A percentile compares a stretch with the other conserved stretches of the same genome.
phyloP scores from a whole-genome alignment of 2,113 vertebrate species.

The Mormyrus lacerda region DNA sequence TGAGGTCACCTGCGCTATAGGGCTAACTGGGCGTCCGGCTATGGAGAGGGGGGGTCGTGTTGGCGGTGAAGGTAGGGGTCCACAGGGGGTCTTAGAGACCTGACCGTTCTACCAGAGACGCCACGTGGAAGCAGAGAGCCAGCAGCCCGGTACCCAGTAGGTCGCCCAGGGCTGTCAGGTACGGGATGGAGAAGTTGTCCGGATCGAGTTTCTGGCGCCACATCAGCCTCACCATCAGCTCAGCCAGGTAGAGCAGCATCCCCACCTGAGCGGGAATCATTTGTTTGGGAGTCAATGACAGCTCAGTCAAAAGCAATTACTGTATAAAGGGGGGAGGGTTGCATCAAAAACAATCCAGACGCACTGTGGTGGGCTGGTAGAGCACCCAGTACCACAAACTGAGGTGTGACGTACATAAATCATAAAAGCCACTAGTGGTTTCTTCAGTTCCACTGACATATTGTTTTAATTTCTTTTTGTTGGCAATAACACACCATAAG shows the following conservation, averaged over 20 bases:
- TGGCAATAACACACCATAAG: not conserved
- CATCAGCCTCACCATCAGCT: constrained; percentile 75
- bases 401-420: not conserved
- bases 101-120: constrained; percentile 42
- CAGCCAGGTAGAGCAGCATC: constrained; percentile 82
- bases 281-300: not conserved
- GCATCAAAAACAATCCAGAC: not conserved
- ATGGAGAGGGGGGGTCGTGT: not conserved
- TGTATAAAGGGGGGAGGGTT: not conserved
- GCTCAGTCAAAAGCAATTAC: not conserved
- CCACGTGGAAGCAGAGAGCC: constrained; percentile 71
- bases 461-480: not conserved
- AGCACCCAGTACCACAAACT: not conserved
- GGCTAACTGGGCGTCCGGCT: no score
- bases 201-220: constrained; percentile 85
- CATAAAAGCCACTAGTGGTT: not conserved
- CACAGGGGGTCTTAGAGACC: constrained; percentile 36
- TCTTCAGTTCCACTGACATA: not conserved
- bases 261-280: constrained; percentile 62
- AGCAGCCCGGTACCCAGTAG: constrained; percentile 86
- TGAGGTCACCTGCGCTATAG: not conserved
- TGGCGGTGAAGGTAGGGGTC: not conserved
- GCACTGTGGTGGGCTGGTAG: not conserved
- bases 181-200: constrained; percentile 93
- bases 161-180: constrained; percentile 91